These are phyloP conservation scores for Neuroterus valhalla DNA, from an alignment of 1,140 invertebrate genomes.

Conservation along the genomic window DNA sequence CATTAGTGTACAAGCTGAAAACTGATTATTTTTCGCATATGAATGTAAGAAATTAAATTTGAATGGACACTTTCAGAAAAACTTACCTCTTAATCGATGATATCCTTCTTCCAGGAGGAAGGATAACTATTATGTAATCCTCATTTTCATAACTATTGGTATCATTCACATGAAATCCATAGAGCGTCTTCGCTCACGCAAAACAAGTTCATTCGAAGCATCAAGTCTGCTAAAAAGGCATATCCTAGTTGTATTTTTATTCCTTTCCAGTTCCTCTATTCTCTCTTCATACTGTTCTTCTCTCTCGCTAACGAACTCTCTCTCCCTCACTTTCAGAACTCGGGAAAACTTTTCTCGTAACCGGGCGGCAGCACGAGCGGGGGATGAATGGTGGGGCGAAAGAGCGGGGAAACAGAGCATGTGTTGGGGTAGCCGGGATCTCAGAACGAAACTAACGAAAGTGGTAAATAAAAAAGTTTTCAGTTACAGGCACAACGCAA, in stretches of 20 bases:
- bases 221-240: constrained; percentile 11
- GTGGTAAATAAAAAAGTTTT: constrained; percentile 71
- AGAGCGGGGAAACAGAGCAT: constrained; percentile 32
- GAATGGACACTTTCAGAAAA: too few species aligned
- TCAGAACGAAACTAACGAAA: constrained; percentile 53
- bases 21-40: too few species aligned
- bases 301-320: constrained; percentile 2
- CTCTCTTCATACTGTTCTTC: background rate
- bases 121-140: background rate
- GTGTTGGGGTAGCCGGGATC: constrained; percentile 45
- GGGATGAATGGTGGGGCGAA: constrained; percentile 39
- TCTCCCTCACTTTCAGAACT: constrained; percentile 51
- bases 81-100: background rate
- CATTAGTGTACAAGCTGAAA: too few species aligned
- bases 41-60: too few species aligned
- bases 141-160: constrained; percentile 8
- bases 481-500: constrained; percentile 55
- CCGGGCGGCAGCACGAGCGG: constrained; percentile 49
- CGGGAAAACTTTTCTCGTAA: constrained; percentile 62
- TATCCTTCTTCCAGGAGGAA: background rate
- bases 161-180: background rate
- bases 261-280: constrained; percentile 17
- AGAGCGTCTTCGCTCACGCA: background rate
- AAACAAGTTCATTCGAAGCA: background rate
- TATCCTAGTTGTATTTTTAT: constrained; percentile 4